Base-by-base conservation (phyloP, 2,797 vertebrate species). In the Brotula barbata region DNA sequence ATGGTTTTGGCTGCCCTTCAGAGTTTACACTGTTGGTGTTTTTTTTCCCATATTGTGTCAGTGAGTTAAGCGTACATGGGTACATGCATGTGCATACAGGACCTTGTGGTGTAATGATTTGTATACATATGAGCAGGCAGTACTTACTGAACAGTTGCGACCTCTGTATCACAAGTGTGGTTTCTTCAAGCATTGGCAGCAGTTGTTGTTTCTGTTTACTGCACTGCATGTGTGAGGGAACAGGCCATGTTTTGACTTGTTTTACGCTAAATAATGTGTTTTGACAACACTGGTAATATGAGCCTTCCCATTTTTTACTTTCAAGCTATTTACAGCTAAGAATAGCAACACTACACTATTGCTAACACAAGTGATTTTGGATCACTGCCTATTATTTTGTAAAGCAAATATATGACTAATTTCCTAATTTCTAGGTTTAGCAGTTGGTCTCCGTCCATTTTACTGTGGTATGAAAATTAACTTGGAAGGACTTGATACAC, bases 1-100 rank as follows among this genome's bases (percentile, higher is more conserved):
- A 73, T 73, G 13, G 10, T 34, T n/a, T 75, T 37, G 49, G 40
- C 48, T 63, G n/a, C 40, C 48, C 42, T 63, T 62, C 44, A n/a
- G n/a, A n/a, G 25, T 19, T 39, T 20, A 11, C 16, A 58, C 9
- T 59, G 55, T 62, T 58, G 28, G 55, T 67, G 64, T 41, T 67
- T 62, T 62, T 75, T 44, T 41, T 69, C 59, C 10, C 1, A 37
- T 25, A 0, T 41, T 47, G 22, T 57, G 15, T 44, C 16, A 2
- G 19, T 7, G 34, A 17, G n/a, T 64, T 48, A 52, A 46, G 10
- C 44, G 21, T 19, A 47, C 31, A 37, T 41, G 14, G 19, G 25
- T 8, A 3, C 10, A 12, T 16, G 20, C 20, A 25, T 9, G 13
- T 6, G 11, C 11, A 6, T 39, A 33, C 12, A 28, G 57, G 47